Evolutionary conservation across 2,113 vertebrate species (phyloP).

Genomic region (Felis chaus): DNA sequence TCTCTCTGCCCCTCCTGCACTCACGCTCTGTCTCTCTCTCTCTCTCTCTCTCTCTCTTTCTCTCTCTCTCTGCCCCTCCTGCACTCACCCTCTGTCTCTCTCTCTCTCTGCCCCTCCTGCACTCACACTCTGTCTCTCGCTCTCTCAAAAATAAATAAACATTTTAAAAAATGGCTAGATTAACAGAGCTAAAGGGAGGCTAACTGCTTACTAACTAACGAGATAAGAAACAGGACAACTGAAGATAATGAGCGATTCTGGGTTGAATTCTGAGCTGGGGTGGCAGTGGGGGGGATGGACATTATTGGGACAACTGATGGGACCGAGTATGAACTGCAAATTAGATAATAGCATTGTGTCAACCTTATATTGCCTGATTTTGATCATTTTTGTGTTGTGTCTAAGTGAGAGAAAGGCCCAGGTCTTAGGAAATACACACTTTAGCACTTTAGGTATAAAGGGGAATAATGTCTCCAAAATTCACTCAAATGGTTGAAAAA

Average conservation of each 20-base stretch:
- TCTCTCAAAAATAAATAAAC: too few relatives aligned
- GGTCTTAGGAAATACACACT: neutral
- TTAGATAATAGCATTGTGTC: neutral
- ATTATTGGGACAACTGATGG: neutral
- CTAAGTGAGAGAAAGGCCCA: neutral
- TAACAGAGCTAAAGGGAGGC: neutral
- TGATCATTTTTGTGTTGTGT: neutral
- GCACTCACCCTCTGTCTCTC: too few relatives aligned
- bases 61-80: too few relatives aligned
- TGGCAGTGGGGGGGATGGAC: accelerated
- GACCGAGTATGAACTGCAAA: too few relatives aligned
- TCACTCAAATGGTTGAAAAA: neutral
- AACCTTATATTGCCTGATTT: neutral
- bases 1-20: too few relatives aligned
- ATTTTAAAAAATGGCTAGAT: neutral
- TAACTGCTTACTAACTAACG: neutral
- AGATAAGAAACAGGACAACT: neutral
- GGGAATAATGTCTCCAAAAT: neutral
- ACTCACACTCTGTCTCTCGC: too few relatives aligned
- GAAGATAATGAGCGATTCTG: neutral
- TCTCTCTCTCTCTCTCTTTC: too few relatives aligned
- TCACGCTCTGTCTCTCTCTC: too few relatives aligned
- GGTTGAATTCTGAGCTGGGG: neutral
- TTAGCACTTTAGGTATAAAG: neutral
- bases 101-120: too few relatives aligned